Evolutionary conservation across 2,797 vertebrate genomes (phyloP), one percentile per base, ranked within the genome.

Genomic region (Gastrophryne carolinensis): DNA sequence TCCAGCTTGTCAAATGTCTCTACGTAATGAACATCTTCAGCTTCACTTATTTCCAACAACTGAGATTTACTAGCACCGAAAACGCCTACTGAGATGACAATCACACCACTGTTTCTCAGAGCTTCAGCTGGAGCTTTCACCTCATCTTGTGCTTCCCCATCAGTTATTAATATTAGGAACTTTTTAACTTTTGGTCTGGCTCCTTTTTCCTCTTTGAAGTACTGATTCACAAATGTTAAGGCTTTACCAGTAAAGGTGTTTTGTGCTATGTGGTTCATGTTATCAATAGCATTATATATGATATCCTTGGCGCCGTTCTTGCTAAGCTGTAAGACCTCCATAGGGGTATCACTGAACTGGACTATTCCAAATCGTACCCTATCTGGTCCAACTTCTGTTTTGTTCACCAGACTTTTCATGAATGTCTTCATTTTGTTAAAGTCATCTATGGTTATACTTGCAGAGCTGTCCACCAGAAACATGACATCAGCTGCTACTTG

Each of bases 111-210:
- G 2, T 81, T 66, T 68, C 93, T 91, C 23, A 97, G 82, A 0
- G 15, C 70, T 1, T 61, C 17, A 0, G 94, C 93, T 0, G 92
- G 87, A 0, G 0, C 2, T 54, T 27, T 76, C 11, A 95, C 91
- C 0, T 79, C 30, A 62, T 96, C 95, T 0, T 92, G 80, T 10
- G 94, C 86, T 53, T 78, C 81, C 0, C 93, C 94, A 2, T 95
- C 94, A 0, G 95, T 95, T 52, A 96, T 87, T 27, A 95, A 80
- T 4, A 97, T 80, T 37, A 96, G 82, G 50, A 91, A 90, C 83
- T 4, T 79, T 79, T 8, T 50, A 47, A 7, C 50, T 56, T 4
- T 80, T 80, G 13, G 85, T 39, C 88, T 85, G 17, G 89, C 83
- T 69, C 86, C 82, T 0, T 11, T 44, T 23, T 57, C 29, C 60